Conservation (phyloP, 2,797 vertebrate species). For the Jordanella pulchra region DNA sequence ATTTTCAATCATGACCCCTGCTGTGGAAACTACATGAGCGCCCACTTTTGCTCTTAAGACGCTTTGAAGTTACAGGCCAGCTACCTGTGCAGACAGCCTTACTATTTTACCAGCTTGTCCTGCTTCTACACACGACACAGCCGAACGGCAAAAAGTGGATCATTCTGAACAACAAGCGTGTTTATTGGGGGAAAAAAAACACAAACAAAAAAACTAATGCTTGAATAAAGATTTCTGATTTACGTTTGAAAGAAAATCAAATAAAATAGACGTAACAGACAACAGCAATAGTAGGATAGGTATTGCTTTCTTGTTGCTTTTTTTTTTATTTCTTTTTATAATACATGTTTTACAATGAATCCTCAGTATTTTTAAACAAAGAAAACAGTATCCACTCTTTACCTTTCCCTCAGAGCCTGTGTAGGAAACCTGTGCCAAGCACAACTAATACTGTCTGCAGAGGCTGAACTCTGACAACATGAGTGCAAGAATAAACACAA, state of each 20-base stretch:
- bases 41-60: not conserved
- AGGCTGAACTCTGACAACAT: conserved; percentile 25
- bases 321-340: too few species aligned
- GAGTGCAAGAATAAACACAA: conserved; percentile 50
- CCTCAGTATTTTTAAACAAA: not conserved
- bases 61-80: too few species aligned
- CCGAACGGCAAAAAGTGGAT: not conserved
- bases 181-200: too few species aligned
- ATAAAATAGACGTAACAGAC: not conserved
- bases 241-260: not conserved
- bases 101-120: not conserved
- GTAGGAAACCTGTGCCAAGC: not conserved
- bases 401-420: not conserved
- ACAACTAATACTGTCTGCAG: conserved; percentile 46
- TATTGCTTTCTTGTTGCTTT: not conserved
- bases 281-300: not conserved
- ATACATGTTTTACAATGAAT: not conserved
- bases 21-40: not conserved
- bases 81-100: not conserved
- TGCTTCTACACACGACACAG: not conserved
- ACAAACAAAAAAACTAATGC: too few species aligned
- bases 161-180: not conserved
- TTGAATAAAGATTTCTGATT: not conserved
- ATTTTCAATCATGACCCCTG: not conserved
- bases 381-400: not conserved